These are phyloP conservation scores for Neopelma chrysocephalum DNA, from an alignment of 2,797 vertebrate genomes.

Conservation along the genomic window DNA sequence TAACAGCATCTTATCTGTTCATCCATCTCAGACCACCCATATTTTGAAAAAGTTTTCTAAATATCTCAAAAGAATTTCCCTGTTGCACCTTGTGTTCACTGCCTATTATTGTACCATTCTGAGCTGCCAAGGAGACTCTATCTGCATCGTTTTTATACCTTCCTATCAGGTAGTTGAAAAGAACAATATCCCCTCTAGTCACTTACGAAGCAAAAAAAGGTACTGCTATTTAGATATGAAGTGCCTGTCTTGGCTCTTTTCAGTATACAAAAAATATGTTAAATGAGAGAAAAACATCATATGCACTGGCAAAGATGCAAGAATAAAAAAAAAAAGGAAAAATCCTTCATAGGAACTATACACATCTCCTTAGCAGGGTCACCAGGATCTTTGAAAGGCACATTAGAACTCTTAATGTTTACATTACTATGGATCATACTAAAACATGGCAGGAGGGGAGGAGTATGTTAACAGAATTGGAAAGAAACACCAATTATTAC, in stretches of 20 bases:
- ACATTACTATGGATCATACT: not conserved
- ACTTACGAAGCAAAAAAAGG: not conserved
- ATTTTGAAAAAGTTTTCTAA: not conserved
- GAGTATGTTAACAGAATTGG: not conserved
- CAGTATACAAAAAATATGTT: not conserved
- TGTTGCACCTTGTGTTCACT: not conserved
- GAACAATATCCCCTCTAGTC: not conserved
- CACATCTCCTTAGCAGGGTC: not conserved
- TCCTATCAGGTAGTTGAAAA: not conserved
- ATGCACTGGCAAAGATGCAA: not conserved
- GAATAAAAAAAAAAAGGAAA: not conserved
- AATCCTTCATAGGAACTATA: not conserved
- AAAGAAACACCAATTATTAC: not conserved
- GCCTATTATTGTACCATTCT: not conserved
- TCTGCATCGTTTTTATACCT: not conserved
- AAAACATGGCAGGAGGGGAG: not conserved
- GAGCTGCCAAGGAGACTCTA: not conserved
- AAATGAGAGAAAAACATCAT: not conserved
- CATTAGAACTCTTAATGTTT: not conserved
- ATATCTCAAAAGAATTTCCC: not conserved
- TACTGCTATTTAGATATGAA: not conserved
- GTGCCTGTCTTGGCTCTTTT: not conserved
- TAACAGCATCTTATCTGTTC: not conserved
- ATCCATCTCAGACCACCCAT: not conserved
- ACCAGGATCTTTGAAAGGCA: not conserved